phyloP scores from a whole-genome alignment of 2,888 invertebrate species.

The Athripsodes cinereus region DNA sequence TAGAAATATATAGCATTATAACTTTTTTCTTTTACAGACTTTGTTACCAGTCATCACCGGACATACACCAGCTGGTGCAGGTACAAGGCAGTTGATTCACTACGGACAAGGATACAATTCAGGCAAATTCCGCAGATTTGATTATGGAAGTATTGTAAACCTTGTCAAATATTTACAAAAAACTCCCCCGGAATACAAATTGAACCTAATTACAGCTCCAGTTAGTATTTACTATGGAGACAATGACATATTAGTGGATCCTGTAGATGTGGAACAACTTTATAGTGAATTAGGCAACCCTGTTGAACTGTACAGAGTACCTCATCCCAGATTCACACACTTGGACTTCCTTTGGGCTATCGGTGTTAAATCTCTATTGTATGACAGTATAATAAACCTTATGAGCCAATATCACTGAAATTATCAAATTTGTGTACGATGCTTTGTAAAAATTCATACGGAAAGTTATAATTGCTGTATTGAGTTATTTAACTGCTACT shows the following conservation, averaged over 20 bases:
- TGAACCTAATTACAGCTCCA: constrained; percentile 41
- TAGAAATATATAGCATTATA: too few relatives aligned
- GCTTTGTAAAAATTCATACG: background rate
- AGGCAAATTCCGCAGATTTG: constrained; percentile 40
- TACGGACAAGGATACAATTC: constrained; percentile 42
- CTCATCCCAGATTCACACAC: constrained; percentile 53
- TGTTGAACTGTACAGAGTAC: constrained; percentile 42
- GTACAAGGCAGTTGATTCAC: constrained; percentile 46
- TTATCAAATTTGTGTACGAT: background rate
- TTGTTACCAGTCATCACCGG: constrained; percentile 50
- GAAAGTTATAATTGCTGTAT: too few relatives aligned
- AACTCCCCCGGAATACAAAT: constrained; percentile 44
- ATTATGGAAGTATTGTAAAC: constrained; percentile 45
- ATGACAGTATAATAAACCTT: constrained; percentile 43
- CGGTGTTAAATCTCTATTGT: constrained; percentile 49
- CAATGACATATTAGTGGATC: constrained; percentile 51
- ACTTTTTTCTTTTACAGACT: background rate
- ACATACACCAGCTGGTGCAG: constrained; percentile 55
- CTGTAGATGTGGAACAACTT: constrained; percentile 44
- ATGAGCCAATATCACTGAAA: constrained; percentile 37
- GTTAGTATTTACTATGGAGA: constrained; percentile 48
- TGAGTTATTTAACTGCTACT: too few relatives aligned
- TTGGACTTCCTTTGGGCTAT: constrained; percentile 60
- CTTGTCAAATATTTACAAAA: constrained; percentile 41
- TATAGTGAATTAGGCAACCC: constrained; percentile 46